Percentiles rank a stretch among this genome's conserved stretches.
Evolutionary conservation across 2,113 vertebrate genomes (phyloP).

Genomic region (Colaptes auratus): DNA sequence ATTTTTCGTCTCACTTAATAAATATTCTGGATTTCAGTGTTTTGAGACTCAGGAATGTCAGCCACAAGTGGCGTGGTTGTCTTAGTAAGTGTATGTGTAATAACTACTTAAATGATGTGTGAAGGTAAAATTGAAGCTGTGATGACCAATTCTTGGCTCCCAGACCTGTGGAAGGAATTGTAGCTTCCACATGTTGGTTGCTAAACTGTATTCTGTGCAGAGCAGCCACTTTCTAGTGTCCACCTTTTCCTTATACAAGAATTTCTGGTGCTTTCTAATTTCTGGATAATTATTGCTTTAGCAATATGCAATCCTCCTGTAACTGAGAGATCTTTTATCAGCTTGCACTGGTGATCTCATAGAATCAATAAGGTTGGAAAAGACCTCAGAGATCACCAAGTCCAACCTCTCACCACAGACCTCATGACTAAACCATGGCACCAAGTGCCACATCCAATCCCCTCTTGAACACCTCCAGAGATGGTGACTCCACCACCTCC

Average conservation of each 20-base stretch:
- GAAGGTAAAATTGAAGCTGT: neutral
- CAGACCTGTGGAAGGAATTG: neutral
- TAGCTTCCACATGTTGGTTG: neutral
- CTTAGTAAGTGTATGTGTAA: neutral
- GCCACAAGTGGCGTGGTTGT: neutral
- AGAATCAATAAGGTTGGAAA: no score
- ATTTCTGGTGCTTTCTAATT: neutral
- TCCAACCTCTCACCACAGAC: no score
- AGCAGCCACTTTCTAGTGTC: neutral
- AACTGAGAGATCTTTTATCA: neutral
- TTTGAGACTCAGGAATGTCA: neutral
- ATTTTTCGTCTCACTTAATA: neutral
- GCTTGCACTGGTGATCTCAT: neutral
- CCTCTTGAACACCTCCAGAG: no score
- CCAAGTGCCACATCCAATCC: no score
- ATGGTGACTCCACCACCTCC: no score
- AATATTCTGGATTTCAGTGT: neutral
- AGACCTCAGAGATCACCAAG: no score
- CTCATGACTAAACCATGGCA: no score
- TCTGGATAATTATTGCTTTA: neutral
- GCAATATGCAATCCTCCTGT: neutral
- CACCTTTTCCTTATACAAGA: neutral
- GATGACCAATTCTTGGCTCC: neutral
- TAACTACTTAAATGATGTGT: neutral
- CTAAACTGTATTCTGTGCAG: neutral